A percentile compares a stretch with the other conserved stretches of the same genome.
Conservation (phyloP, 2,888 invertebrate species). For the Callimorpha dominula region DNA sequence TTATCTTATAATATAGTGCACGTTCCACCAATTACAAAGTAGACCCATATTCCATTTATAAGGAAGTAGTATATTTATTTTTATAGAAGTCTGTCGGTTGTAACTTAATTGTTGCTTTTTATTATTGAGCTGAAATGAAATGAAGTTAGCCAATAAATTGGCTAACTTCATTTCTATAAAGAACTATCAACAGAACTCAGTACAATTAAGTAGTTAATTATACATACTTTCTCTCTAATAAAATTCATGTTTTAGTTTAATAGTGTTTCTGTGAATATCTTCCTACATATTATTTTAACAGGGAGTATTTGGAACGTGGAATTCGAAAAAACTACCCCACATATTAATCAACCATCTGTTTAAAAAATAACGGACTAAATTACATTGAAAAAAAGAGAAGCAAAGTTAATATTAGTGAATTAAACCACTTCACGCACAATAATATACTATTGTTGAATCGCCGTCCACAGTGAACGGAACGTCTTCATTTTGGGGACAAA, state of each 20-base stretch:
- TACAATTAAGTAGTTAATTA: neutral
- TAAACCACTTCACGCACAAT: slow-evolving; percentile 62
- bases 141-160: too few species aligned
- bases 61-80: too few species aligned
- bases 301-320: neutral
- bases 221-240: neutral
- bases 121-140: too few species aligned
- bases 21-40: too few species aligned
- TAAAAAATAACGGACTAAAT: slow-evolving; percentile 40
- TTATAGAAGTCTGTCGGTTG: too few species aligned
- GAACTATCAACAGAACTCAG: too few species aligned
- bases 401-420: slow-evolving; percentile 56
- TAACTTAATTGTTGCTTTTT: too few species aligned
- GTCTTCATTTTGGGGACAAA: slow-evolving; percentile 77
- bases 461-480: slow-evolving; percentile 68
- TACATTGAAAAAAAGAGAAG: slow-evolving; percentile 44
- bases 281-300: neutral
- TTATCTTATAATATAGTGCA: too few species aligned
- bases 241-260: too few species aligned
- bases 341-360: slow-evolving; percentile 13
- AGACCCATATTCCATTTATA: too few species aligned
- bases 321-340: slow-evolving; percentile 2
- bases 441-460: slow-evolving; percentile 66
- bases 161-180: too few species aligned
- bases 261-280: neutral